Evolutionary conservation across 2,797 vertebrate genomes (phyloP), one percentile per base, ranked within the genome.

Genomic region (Tinamus major): DNA sequence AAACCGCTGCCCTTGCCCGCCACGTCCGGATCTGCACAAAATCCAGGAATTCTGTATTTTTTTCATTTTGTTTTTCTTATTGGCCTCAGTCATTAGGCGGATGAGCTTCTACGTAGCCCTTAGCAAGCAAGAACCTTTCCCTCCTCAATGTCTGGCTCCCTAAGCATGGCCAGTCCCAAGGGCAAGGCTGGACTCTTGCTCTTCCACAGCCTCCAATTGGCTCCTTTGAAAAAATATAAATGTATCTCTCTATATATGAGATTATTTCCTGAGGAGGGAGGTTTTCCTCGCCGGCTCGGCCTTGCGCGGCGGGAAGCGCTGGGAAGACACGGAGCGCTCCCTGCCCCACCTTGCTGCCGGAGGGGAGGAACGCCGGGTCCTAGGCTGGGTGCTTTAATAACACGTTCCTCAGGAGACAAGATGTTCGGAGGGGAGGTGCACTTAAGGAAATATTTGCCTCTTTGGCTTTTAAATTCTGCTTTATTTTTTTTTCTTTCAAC

Each of bases 11-110:
- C 71, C 58, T 89, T 74, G 23, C 18, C 89, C 70, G 6, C 78
- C 77, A 75, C 42, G 39, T 37, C 67, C 26, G 12, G 49, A 97
- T 97, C 98, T 95, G 84, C 97, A 98, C 97, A 98, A 94, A 98
- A 98, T 97, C 98, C 98, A 96, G 97, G 97, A 97, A 98, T 9
- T 14, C 67, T 55, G 35, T 70, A 8, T 41, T 29, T 63, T 24
- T 41, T 63, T 29, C 18, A 8, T 8, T 14, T 70, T 58, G 42
- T 74, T 8, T 63, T 41, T 41, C 29, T 42, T 41, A 11, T n/a
- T 56, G 97, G 98, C 97, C 98, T 97, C 98, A 97, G 98, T 98
- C 98, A 98, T 98, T 97, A 98, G 98, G 98, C 97, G 97, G 98
- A 98, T 97, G 97, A 97, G 92, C 97, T 98, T 98, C 97, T 98